These are phyloP conservation scores for Abrostola triplasia DNA, from an alignment of 2,888 invertebrate species.

Conservation along the genomic window DNA sequence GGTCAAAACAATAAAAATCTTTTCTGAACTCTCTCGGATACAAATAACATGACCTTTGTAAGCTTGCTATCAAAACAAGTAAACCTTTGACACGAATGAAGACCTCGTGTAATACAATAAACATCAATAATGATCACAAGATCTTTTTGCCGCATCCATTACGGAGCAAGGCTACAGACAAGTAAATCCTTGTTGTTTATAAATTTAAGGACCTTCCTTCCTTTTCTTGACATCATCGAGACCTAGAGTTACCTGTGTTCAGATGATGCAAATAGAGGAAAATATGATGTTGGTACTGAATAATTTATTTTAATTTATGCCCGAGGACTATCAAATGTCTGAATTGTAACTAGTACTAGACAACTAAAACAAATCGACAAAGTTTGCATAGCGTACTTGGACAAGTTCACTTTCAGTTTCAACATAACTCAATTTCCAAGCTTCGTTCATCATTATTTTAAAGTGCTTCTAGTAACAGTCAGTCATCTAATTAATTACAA, in stretches of 20 bases:
- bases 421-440: no score
- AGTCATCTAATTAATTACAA: conserved; percentile 16
- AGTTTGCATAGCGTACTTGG: no score
- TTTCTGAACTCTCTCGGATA: no score
- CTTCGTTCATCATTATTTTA: background rate
- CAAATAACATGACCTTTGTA: no score
- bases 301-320: no score
- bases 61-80: no score
- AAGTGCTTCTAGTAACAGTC: conserved; percentile 5
- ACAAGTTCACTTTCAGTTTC: no score
- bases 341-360: no score
- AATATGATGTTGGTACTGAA: background rate
- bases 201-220: conserved; percentile 25
- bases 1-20: no score
- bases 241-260: conserved; percentile 1
- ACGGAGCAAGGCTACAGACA: conserved; percentile 13
- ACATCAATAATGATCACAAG: conserved; percentile 7
- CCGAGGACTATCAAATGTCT: no score
- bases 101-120: background rate
- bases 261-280: conserved; percentile 2
- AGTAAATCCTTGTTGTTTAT: conserved; percentile 7
- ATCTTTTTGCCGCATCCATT: background rate
- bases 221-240: conserved; percentile 15
- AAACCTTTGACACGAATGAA: background rate
- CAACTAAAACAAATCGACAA: no score